Conservation (phyloP, 2,797 vertebrate genomes). For the Lophura swinhoii region DNA sequence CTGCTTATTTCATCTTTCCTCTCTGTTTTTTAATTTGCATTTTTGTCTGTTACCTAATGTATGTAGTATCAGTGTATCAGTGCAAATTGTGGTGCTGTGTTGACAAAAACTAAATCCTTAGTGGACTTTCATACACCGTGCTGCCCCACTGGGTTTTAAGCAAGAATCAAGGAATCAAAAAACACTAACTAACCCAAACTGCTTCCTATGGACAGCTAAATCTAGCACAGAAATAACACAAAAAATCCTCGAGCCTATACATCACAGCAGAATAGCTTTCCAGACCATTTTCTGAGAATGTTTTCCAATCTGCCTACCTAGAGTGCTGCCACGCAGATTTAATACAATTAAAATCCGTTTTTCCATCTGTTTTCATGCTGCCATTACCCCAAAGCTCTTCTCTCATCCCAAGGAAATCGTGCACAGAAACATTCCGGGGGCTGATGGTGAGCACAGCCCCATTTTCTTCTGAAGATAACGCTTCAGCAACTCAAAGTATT, state of each 20-base stretch:
- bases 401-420: background rate
- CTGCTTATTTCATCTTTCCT: background rate
- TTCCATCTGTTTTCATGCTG: background rate
- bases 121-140: background rate
- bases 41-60: background rate
- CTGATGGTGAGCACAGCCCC: fast-evolving
- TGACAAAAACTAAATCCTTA: background rate
- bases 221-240: background rate
- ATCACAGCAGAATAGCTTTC: background rate
- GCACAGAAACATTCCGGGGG: background rate
- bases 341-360: background rate
- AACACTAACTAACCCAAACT: background rate
- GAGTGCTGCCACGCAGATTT: background rate
- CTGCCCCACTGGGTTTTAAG: background rate
- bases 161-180: background rate
- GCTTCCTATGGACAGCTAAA: background rate
- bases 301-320: background rate
- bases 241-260: background rate
- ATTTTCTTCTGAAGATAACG: background rate
- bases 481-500: background rate
- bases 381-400: too few relatives aligned
- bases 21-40: background rate
- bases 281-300: background rate
- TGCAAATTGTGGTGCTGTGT: background rate
- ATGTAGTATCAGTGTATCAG: background rate